Percentiles rank a stretch among this genome's conserved stretches.
These are phyloP conservation scores for Stegophylla sp. DNA, from an alignment of 2,888 invertebrate species.

Conservation along the genomic window DNA sequence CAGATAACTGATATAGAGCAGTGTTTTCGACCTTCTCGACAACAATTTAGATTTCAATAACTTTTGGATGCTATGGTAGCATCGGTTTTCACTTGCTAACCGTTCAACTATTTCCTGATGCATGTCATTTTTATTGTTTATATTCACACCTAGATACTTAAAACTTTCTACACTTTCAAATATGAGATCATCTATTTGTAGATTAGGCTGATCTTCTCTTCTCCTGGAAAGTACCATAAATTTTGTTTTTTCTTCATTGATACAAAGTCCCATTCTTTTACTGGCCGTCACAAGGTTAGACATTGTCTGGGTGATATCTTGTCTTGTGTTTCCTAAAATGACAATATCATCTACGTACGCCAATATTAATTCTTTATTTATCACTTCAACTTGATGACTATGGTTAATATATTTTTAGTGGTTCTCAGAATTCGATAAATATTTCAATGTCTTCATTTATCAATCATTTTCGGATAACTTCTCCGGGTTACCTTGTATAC, in stretches of 20 bases:
- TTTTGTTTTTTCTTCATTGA: background rate
- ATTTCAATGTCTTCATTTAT: too few species aligned
- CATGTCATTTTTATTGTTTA: too few species aligned
- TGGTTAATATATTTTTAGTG: too few species aligned
- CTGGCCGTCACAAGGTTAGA: background rate
- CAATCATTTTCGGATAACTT: too few species aligned
- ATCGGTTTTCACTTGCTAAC: too few species aligned
- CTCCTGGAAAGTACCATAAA: background rate
- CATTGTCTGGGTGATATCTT: background rate
- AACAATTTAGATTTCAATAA: background rate
- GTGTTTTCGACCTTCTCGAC: constrained; percentile 1
- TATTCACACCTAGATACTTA: too few species aligned
- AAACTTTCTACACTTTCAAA: background rate
- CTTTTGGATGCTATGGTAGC: constrained; percentile 1
- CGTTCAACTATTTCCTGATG: too few species aligned
- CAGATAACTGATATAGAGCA: constrained; percentile 1
- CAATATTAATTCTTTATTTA: background rate
- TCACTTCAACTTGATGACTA: background rate
- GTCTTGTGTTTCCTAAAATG: background rate
- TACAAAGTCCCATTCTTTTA: background rate
- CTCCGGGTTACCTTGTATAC: too few species aligned
- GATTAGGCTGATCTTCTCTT: background rate
- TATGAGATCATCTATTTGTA: background rate
- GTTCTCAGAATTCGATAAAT: too few species aligned
- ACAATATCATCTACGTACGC: background rate